Evolutionary conservation across 2,113 vertebrate species (phyloP), one percentile per base, ranked within the genome.

Genomic region (Apistogramma diplotaenia): DNA sequence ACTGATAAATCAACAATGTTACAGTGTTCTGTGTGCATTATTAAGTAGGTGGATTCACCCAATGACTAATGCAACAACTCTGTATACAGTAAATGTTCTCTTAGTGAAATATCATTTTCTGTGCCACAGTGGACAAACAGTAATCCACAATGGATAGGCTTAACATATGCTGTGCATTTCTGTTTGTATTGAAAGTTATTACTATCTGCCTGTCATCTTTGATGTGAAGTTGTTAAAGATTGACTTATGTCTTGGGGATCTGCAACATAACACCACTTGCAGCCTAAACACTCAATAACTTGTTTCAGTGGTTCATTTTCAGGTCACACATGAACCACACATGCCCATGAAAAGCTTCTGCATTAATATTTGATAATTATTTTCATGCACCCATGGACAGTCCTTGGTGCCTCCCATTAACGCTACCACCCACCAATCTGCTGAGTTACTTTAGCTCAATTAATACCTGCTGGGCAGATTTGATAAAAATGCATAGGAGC

Each of bases 401-500:
- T 25, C 37, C 60, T 58, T 46, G 4, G 43, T 65, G 35, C 10
- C 55, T 29, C 65, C 57, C 27, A 13, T 8, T 40, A 15, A 31
- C 21, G 76, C 85, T 54, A 81, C 84, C 84, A 70, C 70, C 58
- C 21, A 73, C 81, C 78, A 19, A 74, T 78, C 76, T 71, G 71
- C 54, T 75, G 27, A 82, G 73, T 78, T 74, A 84, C 82, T 81
- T 78, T 27, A 62, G 65, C 27, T 67, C 74, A 80, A 79, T 89
- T 91, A 83, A 87, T 88, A 83, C 75, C 87, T 79, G 73, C 29
- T 1, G 76, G 23, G 73, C 76, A 86, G 18, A 82, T 90, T 77
- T 85, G 71, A 90, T 87, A 89, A 80, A 86, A 83, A 79, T 80
- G 78, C 74, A 86, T 23, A 85, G 53, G 33, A 75, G 76, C 75